Conservation (phyloP, 2,888 invertebrate species). For the Euplagia quadripunctaria region DNA sequence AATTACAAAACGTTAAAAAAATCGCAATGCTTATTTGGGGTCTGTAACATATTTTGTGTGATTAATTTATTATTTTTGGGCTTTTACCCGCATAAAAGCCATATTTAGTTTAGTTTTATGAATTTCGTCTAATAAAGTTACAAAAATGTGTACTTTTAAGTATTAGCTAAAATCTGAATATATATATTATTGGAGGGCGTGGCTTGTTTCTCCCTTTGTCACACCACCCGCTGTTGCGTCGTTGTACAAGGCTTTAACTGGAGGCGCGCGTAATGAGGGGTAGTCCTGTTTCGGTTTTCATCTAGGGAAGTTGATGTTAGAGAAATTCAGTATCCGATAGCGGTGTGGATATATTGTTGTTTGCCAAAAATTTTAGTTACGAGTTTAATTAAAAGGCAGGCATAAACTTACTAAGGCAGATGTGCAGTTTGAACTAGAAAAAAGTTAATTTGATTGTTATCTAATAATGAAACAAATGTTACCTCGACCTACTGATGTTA, state of each 20-base stretch:
- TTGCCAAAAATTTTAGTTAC: no score
- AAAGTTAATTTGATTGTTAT: neutral
- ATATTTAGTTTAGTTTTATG: neutral
- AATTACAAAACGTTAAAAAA: no score
- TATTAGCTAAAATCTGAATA: neutral
- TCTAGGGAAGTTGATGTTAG: neutral
- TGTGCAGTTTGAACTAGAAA: neutral
- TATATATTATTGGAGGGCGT: neutral
- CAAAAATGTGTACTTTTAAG: neutral
- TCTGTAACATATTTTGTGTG: no score
- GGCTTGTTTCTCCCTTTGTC: conserved; percentile 1
- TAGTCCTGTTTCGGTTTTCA: neutral
- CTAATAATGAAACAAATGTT: neutral
- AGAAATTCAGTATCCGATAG: neutral
- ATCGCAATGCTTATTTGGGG: no score
- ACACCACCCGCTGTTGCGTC: neutral
- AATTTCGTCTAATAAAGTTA: neutral
- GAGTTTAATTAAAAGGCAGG: neutral
- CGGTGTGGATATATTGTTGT: no score
- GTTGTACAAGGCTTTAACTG: neutral
- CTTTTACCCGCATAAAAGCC: no score
- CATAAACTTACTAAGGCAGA: neutral
- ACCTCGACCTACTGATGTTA: neutral
- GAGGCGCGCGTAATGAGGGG: neutral
- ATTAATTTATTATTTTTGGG: no score